Conservation (phyloP, 1,140 invertebrate species). For the Drosophila asahinai region DNA sequence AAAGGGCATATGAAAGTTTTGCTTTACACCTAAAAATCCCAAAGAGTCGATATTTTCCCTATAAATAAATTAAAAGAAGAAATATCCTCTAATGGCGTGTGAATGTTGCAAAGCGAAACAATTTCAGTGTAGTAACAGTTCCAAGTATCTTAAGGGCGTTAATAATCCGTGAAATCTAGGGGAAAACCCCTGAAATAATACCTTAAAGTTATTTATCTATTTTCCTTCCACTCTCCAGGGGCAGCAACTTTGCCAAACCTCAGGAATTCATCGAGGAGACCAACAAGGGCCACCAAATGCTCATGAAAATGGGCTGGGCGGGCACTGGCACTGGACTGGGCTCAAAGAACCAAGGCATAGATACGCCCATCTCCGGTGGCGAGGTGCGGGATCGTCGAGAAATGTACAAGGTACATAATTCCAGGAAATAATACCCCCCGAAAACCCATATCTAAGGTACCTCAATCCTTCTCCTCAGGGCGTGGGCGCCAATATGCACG, state of each 20-base stretch:
- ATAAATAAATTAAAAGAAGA: no score
- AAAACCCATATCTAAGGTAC: neutral
- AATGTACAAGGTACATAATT: conserved; percentile 91
- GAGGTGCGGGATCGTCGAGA: conserved; percentile 96
- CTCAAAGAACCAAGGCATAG: conserved; percentile 96
- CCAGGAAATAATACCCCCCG: neutral
- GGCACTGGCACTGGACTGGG: conserved; percentile 94
- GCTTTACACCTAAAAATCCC: no score
- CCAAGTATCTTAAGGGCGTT: no score
- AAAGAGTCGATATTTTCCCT: no score
- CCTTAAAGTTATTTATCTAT: neutral
- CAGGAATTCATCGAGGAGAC: conserved; percentile 91
- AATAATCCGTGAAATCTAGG: no score
- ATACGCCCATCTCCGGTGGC: conserved; percentile 96
- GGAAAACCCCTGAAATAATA: no score
- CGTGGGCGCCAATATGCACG: conserved; percentile 95
- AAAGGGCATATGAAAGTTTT: no score
- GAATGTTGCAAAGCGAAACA: no score
- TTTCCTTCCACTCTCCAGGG: conserved; percentile 43
- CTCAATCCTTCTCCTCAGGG: conserved; percentile 77
- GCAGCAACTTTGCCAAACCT: conserved; percentile 85
- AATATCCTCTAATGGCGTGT: no score
- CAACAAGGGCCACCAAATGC: conserved; percentile 98
- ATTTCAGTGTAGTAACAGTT: no score
- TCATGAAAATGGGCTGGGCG: conserved; percentile 98